phyloP scores from a whole-genome alignment of 2,888 invertebrate species.

The Corythucha ciliata region DNA sequence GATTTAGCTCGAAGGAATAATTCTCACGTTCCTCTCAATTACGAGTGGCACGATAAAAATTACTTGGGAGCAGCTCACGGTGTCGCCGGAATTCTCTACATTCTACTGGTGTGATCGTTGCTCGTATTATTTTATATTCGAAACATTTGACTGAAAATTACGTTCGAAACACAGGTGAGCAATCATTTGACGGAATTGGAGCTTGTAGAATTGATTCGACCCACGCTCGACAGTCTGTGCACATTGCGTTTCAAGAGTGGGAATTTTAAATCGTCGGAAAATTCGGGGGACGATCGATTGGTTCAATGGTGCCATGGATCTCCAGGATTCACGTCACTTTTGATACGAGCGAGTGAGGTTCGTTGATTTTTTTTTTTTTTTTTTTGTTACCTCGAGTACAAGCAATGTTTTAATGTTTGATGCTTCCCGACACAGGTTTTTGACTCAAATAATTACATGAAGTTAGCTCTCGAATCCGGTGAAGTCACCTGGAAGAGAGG shows the following conservation, averaged over 20 bases:
- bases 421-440: constrained; percentile 14
- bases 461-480: constrained; percentile 57
- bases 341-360: constrained; percentile 58
- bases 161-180: too few species aligned
- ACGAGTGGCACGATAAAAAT: constrained; percentile 75
- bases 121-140: too few species aligned
- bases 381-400: too few species aligned
- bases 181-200: too few species aligned
- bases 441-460: constrained; percentile 14
- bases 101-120: constrained; percentile 58
- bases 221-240: constrained; percentile 56
- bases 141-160: too few species aligned
- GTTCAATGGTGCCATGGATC: constrained; percentile 96
- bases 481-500: constrained; percentile 76
- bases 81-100: constrained; percentile 70
- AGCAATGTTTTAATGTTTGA: neutral
- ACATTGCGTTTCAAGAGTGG: constrained; percentile 51
- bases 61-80: constrained; percentile 90
- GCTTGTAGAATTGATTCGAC: too few species aligned
- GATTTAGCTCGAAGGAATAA: constrained; percentile 43
- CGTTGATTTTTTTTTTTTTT: neutral
- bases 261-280: constrained; percentile 70
- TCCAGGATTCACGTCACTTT: constrained; percentile 70
- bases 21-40: constrained; percentile 56
- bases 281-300: constrained; percentile 57